These are phyloP conservation scores for Drosophila murphyi DNA, from an alignment of 1,140 invertebrate genomes.

Conservation along the genomic window DNA sequence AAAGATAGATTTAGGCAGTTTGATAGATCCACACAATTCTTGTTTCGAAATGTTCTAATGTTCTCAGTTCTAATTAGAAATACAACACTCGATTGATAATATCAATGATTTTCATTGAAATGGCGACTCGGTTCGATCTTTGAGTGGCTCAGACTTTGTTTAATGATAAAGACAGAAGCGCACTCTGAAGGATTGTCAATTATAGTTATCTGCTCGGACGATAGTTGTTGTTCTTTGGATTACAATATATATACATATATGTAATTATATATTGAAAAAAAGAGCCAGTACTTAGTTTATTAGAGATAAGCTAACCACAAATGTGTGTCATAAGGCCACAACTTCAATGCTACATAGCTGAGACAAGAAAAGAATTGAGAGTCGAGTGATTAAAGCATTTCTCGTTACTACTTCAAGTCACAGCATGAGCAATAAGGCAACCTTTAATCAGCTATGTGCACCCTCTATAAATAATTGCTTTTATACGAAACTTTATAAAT, in stretches of 20 bases:
- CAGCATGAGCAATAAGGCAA: no score
- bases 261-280: constrained; percentile 2
- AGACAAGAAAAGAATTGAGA: constrained; percentile 54
- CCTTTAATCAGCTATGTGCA: background rate
- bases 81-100: constrained; percentile 21
- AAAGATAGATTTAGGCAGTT: background rate
- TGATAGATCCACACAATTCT: background rate
- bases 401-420: no score
- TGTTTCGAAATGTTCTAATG: background rate
- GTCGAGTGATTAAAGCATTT: constrained; percentile 28
- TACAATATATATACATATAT: constrained; percentile 3
- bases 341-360: constrained; percentile 71
- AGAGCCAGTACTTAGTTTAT: constrained; percentile 29
- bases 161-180: constrained; percentile 41
- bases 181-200: constrained; percentile 6
- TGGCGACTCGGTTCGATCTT: constrained; percentile 22
- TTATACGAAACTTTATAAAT: no score
- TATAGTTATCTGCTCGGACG: constrained; percentile 39
- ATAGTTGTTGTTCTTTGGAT: constrained; percentile 15
- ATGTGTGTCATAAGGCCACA: constrained; percentile 81
- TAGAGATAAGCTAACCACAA: constrained; percentile 74
- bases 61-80: constrained; percentile 2
- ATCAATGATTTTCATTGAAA: constrained; percentile 33
- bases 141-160: constrained; percentile 45
- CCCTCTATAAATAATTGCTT: background rate